A percentile compares a stretch with the other conserved stretches of the same genome.
Conservation (phyloP, 2,113 vertebrate species). For the Himantopus leucocephalus region DNA sequence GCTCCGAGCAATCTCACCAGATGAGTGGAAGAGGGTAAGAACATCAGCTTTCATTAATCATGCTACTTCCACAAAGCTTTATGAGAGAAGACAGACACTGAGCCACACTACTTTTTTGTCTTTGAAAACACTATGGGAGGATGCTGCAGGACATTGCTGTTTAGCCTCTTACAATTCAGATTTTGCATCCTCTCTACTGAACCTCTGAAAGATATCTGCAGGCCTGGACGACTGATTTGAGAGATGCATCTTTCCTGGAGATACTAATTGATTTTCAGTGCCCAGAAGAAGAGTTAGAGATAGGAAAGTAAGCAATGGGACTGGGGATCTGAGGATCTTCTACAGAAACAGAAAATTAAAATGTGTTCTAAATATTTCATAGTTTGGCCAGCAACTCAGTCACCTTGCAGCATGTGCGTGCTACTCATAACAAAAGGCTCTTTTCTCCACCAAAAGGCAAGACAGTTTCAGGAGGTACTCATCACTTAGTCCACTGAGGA, state of each 20-base stretch:
- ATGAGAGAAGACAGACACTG: background rate
- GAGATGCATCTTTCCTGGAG: background rate
- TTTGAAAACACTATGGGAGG: background rate
- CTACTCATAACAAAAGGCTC: background rate
- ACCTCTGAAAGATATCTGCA: background rate
- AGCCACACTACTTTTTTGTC: background rate
- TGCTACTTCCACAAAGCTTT: background rate
- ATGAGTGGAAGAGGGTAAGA: conserved; percentile 94
- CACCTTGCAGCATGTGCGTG: rapidly evolving
- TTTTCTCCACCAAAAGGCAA: background rate
- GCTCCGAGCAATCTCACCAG: conserved; percentile 80
- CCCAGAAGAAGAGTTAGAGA: background rate
- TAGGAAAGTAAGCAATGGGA: background rate
- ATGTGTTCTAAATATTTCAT: background rate
- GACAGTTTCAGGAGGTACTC: background rate
- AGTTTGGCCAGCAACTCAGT: background rate
- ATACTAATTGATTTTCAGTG: background rate
- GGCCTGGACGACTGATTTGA: background rate
- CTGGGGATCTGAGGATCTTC: background rate
- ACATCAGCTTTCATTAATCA: background rate
- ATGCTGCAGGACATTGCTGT: background rate
- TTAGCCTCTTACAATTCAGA: background rate
- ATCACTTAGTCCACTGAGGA: background rate
- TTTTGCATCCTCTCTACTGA: background rate
- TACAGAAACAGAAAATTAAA: background rate